phyloP scores from a whole-genome alignment of 2,797 vertebrate genomes.

The Centropyge bicolor region DNA sequence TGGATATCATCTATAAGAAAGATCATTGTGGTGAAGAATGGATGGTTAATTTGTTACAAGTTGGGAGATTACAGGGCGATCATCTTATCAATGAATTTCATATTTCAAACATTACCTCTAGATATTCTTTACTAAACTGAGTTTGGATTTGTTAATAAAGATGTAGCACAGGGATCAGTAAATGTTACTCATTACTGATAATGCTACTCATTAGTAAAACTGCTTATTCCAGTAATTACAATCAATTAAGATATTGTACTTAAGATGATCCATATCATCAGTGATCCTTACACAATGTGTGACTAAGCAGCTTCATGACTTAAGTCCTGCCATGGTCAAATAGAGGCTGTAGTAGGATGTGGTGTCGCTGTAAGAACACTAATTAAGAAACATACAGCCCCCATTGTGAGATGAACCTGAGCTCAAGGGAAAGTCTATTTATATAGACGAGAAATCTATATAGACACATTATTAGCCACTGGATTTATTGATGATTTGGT shows the following conservation, averaged over 20 bases:
- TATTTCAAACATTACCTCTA: too few species aligned
- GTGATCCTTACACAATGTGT: neutral
- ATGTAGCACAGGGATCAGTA: neutral
- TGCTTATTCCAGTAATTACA: neutral
- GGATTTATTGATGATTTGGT: conserved; percentile 1
- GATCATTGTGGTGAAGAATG: neutral
- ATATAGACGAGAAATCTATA: neutral
- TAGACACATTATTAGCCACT: conserved; percentile 1
- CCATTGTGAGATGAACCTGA: conserved; percentile 11
- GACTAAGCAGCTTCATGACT: neutral
- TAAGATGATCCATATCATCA: neutral
- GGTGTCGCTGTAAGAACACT: conserved; percentile 7
- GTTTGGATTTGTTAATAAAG: neutral
- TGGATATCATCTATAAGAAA: neutral
- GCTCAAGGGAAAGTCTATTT: neutral
- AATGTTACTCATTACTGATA: too few species aligned
- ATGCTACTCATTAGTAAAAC: neutral
- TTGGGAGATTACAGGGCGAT: neutral
- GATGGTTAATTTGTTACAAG: too few species aligned
- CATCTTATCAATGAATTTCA: neutral
- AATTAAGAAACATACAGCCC: conserved; percentile 28
- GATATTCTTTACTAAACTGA: too few species aligned
- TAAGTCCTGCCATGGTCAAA: neutral
- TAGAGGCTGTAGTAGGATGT: conserved; percentile 10
- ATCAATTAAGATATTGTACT: neutral